Conservation (phyloP, 2,113 vertebrate genomes). For the Chaetodon trifascialis region DNA sequence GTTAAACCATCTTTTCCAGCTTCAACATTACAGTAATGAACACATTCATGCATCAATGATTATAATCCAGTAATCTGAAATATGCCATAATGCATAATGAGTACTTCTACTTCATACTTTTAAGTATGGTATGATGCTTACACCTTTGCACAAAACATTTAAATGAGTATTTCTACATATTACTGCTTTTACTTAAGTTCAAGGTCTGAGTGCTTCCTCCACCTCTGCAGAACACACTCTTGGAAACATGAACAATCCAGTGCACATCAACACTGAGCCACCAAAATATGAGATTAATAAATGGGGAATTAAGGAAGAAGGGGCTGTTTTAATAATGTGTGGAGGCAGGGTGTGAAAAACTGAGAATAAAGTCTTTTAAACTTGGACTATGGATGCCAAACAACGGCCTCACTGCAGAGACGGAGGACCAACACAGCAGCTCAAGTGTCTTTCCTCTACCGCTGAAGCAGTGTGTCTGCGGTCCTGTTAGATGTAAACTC, state of each 20-base stretch:
- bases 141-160: no score
- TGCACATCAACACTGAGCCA: neutral
- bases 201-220: no score
- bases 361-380: neutral
- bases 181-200: no score
- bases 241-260: neutral
- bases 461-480: neutral
- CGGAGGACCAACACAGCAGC: neutral
- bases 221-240: no score
- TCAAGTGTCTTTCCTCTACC: constrained; percentile 12
- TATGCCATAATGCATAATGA: no score
- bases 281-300: neutral
- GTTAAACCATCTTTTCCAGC: no score
- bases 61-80: no score
- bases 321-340: neutral
- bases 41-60: no score
- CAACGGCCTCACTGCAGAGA: neutral
- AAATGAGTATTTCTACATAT: no score
- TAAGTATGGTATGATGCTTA: no score
- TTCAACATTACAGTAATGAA: no score
- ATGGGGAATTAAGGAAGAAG: neutral
- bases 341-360: neutral
- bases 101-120: no score
- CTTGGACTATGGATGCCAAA: constrained; percentile 4
- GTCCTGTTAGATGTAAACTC: neutral